Evolutionary conservation across 2,797 vertebrate species (phyloP), one percentile per base, ranked within the genome.

Genomic region (Etheostoma perlongum): DNA sequence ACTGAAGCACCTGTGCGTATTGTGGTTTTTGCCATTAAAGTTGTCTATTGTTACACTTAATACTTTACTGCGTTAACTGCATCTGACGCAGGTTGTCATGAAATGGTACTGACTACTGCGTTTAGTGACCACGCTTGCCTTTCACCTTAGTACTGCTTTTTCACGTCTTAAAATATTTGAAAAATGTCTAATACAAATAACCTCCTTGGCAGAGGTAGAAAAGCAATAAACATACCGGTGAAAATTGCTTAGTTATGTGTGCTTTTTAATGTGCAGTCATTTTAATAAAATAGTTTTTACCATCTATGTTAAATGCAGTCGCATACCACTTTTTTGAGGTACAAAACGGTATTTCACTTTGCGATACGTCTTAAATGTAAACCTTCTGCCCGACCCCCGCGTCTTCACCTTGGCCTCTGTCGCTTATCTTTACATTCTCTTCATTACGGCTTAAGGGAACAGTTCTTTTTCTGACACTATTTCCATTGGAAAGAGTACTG

Each of bases 231-330:
- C 66, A 67, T 74, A 79, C 66, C 85, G 71, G 77, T 85, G 53
- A 78, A 21, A 81, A 86, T 86, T 91, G 83, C 89, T 89, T 83
- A 64, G 78, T 81, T 74, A 72, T 25, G 58, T 94, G 92, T 95
- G 94, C 93, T 94, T 94, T 85, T 88, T 82, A 85, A 87, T 92
- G 88, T 94, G 90, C 86, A 83, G 86, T 85, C 49, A 30, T 61
- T 81, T 83, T 77, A 91, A 87, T 84, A 89, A 92, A 92, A 86
- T 80, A 80, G 21, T 77, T 85, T 76, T 83, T 58, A 67, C 79
- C 44, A 47, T 82, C 69, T 57, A 76, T 67, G 76, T 85, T 84
- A 72, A 89, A 76, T 74, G 76, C 54, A 82, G 72, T 65, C 86
- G 73, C 74, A 90, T 67, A 67, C 70, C 78, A 77, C 47, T 62